These are phyloP conservation scores for Zootermopsis nevadensis DNA, from an alignment of 2,888 invertebrate species.

Conservation along the genomic window DNA sequence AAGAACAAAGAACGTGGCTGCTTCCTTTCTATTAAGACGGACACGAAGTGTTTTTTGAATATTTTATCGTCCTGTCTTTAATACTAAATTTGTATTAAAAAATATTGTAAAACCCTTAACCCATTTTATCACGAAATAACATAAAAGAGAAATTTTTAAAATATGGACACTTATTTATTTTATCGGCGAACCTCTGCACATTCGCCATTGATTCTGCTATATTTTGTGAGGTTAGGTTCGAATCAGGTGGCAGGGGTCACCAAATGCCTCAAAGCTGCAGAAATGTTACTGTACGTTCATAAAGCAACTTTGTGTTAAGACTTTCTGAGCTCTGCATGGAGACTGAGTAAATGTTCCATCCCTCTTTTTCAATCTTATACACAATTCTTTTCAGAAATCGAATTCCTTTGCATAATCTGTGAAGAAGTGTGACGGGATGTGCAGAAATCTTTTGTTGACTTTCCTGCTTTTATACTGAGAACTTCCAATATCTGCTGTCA, in stretches of 20 bases:
- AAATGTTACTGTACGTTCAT: background rate
- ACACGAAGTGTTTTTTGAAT: too few relatives aligned
- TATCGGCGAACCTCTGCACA: background rate
- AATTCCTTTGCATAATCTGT: conserved; percentile 36
- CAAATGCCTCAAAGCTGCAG: background rate
- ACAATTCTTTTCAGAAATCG: conserved; percentile 24
- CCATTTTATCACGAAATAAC: too few relatives aligned
- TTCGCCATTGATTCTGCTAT: background rate
- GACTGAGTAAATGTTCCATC: conserved; percentile 35
- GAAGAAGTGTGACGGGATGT: conserved; percentile 13
- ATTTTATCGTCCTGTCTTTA: too few relatives aligned
- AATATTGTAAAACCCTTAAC: too few relatives aligned
- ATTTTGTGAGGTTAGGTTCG: background rate
- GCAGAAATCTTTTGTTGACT: conserved; percentile 5
- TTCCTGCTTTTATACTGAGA: background rate
- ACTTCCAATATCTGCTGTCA: conserved; percentile 18
- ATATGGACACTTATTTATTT: background rate
- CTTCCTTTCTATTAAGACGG: too few relatives aligned
- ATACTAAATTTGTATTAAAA: too few relatives aligned
- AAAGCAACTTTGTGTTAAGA: conserved; percentile 16
- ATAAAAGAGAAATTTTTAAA: background rate
- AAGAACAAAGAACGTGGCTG: too few relatives aligned
- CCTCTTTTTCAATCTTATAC: conserved; percentile 34
- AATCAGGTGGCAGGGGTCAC: too few relatives aligned
- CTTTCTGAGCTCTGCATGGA: conserved; percentile 19